A percentile compares a stretch with the other conserved stretches of the same genome.
These are phyloP conservation scores for Excalfactoria chinensis DNA, from an alignment of 2,113 vertebrate genomes.

Conservation along the genomic window DNA sequence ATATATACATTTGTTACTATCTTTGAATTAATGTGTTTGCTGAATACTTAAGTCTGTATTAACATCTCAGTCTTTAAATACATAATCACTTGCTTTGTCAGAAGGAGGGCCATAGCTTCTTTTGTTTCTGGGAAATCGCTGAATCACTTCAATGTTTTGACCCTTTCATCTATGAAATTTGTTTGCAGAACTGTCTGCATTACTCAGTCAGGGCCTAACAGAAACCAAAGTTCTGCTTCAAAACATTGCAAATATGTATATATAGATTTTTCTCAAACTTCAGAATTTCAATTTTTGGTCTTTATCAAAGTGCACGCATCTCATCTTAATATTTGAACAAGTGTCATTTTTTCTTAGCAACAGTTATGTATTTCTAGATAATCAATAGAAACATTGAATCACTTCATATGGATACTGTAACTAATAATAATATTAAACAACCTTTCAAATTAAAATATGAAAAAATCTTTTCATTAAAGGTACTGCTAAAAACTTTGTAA, in stretches of 20 bases:
- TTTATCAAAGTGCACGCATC: neutral
- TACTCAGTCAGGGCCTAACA: neutral
- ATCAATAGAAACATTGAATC: neutral
- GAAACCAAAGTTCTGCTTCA: neutral
- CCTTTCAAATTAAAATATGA: neutral
- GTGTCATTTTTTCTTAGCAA: neutral
- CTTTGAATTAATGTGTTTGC: neutral
- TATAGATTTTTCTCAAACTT: neutral
- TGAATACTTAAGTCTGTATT: neutral
- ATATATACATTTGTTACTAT: neutral
- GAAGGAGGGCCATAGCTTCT: neutral
- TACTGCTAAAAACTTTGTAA: neutral
- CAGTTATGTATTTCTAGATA: neutral
- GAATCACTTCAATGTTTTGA: neutral
- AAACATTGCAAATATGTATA: neutral
- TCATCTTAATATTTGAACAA: neutral
- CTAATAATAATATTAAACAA: neutral
- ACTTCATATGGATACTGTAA: neutral
- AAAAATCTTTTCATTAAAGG: neutral
- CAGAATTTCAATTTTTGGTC: neutral
- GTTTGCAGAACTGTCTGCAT: neutral
- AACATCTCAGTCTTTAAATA: neutral
- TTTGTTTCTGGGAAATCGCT: neutral
- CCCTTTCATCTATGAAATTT: neutral
- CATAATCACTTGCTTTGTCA: neutral